Conservation (phyloP, 2,113 vertebrate species). For the Podilymbus podiceps region DNA sequence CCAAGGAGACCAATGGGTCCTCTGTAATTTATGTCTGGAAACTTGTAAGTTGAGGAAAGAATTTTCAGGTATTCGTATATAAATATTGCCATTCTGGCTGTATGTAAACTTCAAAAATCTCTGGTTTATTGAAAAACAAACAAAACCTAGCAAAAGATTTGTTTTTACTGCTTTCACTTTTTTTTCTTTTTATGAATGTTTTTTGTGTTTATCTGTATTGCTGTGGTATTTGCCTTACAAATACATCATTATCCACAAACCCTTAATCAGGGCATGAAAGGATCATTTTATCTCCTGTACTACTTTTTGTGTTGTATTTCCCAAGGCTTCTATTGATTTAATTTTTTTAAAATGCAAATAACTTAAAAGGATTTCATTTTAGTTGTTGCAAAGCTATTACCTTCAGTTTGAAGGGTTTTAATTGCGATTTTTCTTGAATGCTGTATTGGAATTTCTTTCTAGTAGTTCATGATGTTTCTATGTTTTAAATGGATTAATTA, state of each 20-base stretch:
- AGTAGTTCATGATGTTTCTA: background rate
- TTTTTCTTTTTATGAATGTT: background rate
- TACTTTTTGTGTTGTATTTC: constrained; percentile 20
- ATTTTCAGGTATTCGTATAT: background rate
- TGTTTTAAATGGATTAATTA: background rate
- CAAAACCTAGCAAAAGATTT: background rate
- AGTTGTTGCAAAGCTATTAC: background rate
- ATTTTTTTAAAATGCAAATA: background rate
- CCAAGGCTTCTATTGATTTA: background rate
- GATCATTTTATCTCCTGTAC: constrained; percentile 15
- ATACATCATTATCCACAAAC: background rate
- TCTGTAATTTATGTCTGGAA: background rate
- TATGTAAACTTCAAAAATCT: background rate
- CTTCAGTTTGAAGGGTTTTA: background rate
- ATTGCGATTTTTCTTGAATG: background rate
- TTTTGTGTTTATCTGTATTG: background rate
- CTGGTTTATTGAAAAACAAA: background rate
- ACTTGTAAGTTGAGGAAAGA: background rate
- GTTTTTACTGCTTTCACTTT: background rate
- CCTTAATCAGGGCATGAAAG: constrained; percentile 13
- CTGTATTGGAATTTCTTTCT: background rate
- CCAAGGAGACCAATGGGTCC: background rate
- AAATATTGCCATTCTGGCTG: background rate
- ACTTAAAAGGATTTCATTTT: background rate
- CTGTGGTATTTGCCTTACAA: background rate